Evolutionary conservation across 2,113 vertebrate species (phyloP), one percentile per base, ranked within the genome.

Genomic region (Ophiodon elongatus): DNA sequence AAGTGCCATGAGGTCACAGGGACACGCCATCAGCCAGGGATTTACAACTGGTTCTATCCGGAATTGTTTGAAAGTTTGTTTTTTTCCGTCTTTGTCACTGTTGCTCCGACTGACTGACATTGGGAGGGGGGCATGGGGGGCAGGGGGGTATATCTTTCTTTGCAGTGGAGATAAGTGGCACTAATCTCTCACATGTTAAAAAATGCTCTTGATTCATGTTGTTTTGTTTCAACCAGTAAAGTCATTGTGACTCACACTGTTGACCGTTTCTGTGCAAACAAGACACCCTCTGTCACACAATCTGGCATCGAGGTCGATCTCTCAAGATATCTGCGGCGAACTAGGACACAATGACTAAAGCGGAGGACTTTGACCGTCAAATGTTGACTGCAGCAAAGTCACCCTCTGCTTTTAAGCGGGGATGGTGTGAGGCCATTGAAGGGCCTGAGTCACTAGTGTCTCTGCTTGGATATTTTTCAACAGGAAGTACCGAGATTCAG

Each of bases 1-100:
- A 95, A 93, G 90, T 91, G 88, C 83, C 82, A 91, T 87, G 86
- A 92, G 91, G 86, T 91, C 81, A 92, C 84, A 85, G 79, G 67
- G 64, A 85, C 84, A 84, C 45, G 29, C 78, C 59, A 76, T 83
- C 86, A 73, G 64, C 84, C 74, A 70, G 89, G 91, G 89, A 89
- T 90, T 90, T 93, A 90, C 69, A 83, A 85, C 92, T 90, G 88
- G 91, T 90, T 93, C 78, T 79, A 88, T 62, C 91, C 54, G 74
- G 85, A 91, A 62, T 74, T 82, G 78, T 73, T 84, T 77, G 45
- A 81, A 79, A 60, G 71, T 80, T 83, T 52, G 80, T 68, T 73
- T 77, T 75, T 77, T 85, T 73, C 47, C 15, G 50, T 73, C n/a
- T 68, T 82, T 91, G 72, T 88, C 76, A 64, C 25, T 29, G 25